Percentiles rank a stretch among this genome's conserved stretches.
Evolutionary conservation across 2,888 invertebrate species (phyloP).

Genomic region (Eilema griseolum): DNA sequence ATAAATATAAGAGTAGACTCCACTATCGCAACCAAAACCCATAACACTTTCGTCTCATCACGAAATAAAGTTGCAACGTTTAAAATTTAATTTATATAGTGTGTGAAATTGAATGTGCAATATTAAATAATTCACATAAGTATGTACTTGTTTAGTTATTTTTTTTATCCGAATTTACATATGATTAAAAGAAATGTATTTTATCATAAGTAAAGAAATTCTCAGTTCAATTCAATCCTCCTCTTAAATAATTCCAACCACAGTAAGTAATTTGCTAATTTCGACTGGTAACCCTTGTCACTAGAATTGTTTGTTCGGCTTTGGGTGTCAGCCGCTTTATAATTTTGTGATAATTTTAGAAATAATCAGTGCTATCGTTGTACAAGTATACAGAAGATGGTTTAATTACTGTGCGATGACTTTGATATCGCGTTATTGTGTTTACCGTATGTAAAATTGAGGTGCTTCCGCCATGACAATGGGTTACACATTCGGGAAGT

Average conservation of each 20-base stretch:
- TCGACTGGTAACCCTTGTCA: conserved; percentile 61
- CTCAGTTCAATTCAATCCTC: too few relatives aligned
- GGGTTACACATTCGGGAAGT: conserved; percentile 75
- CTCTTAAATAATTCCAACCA: neutral
- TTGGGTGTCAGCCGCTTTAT: conserved; percentile 84
- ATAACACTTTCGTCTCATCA: too few relatives aligned
- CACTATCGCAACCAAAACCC: too few relatives aligned
- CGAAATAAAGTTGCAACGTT: too few relatives aligned
- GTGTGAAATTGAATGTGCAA: too few relatives aligned
- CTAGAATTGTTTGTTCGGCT: conserved; percentile 84
- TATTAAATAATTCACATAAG: too few relatives aligned
- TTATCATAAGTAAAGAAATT: too few relatives aligned
- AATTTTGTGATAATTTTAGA: conserved; percentile 76
- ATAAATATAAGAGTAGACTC: too few relatives aligned
- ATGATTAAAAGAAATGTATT: too few relatives aligned
- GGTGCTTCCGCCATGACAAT: conserved; percentile 85
- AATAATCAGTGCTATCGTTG: conserved; percentile 72
- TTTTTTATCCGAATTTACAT: too few relatives aligned
- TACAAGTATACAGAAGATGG: conserved; percentile 75
- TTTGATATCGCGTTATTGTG: conserved; percentile 65
- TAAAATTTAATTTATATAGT: too few relatives aligned
- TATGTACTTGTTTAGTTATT: too few relatives aligned
- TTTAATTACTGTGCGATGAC: conserved; percentile 73
- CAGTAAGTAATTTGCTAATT: conserved; percentile 1
- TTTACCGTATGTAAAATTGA: conserved; percentile 73